These are phyloP conservation scores for Lynx canadensis DNA, from an alignment of 2,113 vertebrate genomes.

Conservation along the genomic window DNA sequence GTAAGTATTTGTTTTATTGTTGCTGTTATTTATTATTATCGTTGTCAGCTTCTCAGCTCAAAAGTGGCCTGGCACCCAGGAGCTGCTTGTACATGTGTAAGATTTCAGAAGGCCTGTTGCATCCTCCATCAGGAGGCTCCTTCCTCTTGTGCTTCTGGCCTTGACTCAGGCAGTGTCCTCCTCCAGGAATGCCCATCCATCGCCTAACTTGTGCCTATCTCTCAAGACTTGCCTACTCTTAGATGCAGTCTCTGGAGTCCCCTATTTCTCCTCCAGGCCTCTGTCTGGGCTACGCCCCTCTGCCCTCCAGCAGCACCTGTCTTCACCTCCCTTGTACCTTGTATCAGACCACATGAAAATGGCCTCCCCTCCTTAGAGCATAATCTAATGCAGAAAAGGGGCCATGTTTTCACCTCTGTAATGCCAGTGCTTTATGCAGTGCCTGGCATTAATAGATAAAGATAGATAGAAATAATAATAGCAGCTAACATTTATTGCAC, in stretches of 20 bases:
- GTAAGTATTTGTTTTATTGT: not conserved
- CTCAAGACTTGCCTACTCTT: not conserved
- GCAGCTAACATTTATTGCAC: not conserved
- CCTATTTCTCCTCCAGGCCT: not conserved
- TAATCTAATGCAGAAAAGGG: not conserved
- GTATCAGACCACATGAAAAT: not conserved
- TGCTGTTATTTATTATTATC: not conserved
- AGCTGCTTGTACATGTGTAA: not conserved
- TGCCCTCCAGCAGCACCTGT: not conserved
- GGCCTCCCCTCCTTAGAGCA: not conserved
- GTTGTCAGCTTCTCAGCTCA: not conserved
- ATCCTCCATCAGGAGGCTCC: too few species aligned
- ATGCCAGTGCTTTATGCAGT: not conserved
- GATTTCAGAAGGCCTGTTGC: not conserved
- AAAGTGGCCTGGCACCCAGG: not conserved
- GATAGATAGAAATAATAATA: not conserved
- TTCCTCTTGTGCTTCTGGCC: not conserved
- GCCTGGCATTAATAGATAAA: not conserved
- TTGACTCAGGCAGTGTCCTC: not conserved
- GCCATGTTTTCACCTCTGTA: accelerated
- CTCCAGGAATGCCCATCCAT: not conserved
- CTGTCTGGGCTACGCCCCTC: not conserved
- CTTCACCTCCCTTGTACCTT: accelerated
- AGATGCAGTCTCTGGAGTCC: not conserved
- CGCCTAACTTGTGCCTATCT: not conserved